A percentile compares a stretch with the other conserved stretches of the same genome.
These are phyloP conservation scores for Sander vitreus DNA, from an alignment of 2,113 vertebrate genomes.

Conservation along the genomic window DNA sequence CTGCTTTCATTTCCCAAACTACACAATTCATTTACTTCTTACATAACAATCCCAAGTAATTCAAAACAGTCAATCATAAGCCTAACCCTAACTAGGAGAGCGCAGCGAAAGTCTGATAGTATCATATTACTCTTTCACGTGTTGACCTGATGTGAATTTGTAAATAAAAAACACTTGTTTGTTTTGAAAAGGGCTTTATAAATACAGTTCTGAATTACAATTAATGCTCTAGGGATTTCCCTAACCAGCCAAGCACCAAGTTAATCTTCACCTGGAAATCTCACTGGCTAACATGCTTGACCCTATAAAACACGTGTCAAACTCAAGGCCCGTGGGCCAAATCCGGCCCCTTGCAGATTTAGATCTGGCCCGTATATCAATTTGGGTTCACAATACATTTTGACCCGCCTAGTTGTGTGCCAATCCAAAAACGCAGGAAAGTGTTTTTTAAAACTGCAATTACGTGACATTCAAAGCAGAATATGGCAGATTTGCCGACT, in stretches of 20 bases:
- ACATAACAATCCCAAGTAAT: neutral
- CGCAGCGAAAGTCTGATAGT: conserved; percentile 5
- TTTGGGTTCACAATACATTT: too few relatives aligned
- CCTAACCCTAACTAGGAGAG: neutral
- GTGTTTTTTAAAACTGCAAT: too few relatives aligned
- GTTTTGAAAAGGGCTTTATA: neutral
- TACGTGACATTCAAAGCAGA: too few relatives aligned
- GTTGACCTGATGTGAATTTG: neutral
- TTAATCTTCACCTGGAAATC: conserved; percentile 1
- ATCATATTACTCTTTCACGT: neutral
- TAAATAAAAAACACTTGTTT: neutral
- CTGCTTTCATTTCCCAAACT: conserved; percentile 41
- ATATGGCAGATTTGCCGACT: too few relatives aligned
- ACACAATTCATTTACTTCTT: conserved; percentile 20
- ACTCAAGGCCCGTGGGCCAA: too few relatives aligned
- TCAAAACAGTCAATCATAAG: conserved; percentile 13
- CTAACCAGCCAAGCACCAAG: neutral
- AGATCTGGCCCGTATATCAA: too few relatives aligned
- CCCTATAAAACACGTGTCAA: neutral
- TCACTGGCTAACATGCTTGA: neutral
- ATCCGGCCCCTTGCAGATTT: too few relatives aligned
- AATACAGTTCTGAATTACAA: conserved; percentile 1
- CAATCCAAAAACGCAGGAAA: too few relatives aligned
- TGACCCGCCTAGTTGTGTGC: too few relatives aligned
- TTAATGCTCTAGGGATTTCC: neutral